Evolutionary conservation across 2,888 invertebrate genomes (phyloP), one percentile per base, ranked within the genome.

Genomic region (Yponomeuta evonymella): DNA sequence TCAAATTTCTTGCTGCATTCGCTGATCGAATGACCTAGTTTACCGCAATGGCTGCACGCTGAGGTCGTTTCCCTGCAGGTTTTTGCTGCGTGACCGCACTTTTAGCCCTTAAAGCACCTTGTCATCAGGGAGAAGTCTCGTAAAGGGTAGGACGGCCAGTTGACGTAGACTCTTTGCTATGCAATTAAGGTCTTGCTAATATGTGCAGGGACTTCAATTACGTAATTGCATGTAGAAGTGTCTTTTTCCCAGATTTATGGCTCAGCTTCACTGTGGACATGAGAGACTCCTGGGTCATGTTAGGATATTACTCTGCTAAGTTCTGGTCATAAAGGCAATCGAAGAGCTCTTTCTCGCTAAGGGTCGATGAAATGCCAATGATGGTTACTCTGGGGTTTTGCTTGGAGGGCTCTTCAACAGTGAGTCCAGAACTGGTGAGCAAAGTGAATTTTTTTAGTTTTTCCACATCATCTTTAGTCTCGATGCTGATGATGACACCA

Each of bases 401-500:
- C 15, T 66, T 66, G 66, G n/a, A 12, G 33, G 36, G 30, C 33
- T 66, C 66, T 66, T 29, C 30, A 15, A 33, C 36, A 9, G 30
- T 66, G 8, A 66, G 29, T 33, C 66, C 66, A 33, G 66, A 66
- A 33, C 4, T 36, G 9, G 30, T 33, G 10, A 66, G 36, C 9
- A 9, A 6, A 29, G 30, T 10, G 10, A n/a, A 68, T 36, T 68
- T 15, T 64, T 71, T 71, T 12, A 68, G 68, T 48, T 71, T 71
- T 63, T 63, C 29, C 29, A 71, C 62, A 48, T 71, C 71, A 6
- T 70, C 71, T 33, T 71, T 71, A 6, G 65, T 71, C n/a, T 71
- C 71, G 5, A 69, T 71, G 51, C 69, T 71, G 23, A 71, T 71
- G 43, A 71, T 72, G 23, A 72, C 72, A n/a, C 72, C 72, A 15